These are phyloP conservation scores for Orussus abietinus DNA, from an alignment of 1,140 invertebrate genomes.

Conservation along the genomic window DNA sequence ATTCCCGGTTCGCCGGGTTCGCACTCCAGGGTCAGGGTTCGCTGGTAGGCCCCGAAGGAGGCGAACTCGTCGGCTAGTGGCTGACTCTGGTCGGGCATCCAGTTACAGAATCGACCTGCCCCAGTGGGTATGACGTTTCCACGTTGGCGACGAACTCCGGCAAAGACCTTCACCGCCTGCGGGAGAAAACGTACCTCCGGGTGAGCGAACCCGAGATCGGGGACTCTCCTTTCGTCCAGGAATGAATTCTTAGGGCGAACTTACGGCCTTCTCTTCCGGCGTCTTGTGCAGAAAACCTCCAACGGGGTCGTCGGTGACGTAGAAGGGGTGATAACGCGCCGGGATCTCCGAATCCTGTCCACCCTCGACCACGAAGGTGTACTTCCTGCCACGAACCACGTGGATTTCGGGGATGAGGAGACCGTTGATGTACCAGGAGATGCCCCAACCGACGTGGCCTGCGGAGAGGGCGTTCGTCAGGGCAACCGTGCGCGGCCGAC, in stretches of 20 bases:
- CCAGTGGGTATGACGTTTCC: constrained; percentile 69
- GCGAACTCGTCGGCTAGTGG: constrained; percentile 74
- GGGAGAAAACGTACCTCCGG: constrained; percentile 19
- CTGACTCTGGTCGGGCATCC: constrained; percentile 71
- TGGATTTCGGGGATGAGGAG: constrained; percentile 89
- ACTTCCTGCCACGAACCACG: constrained; percentile 83
- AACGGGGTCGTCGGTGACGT: constrained; percentile 89
- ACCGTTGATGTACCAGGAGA: constrained; percentile 95
- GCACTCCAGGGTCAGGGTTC: constrained; percentile 76
- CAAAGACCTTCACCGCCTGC: constrained; percentile 76
- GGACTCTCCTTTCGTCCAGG: too few species aligned
- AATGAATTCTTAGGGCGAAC: constrained; percentile 9
- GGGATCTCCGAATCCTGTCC: constrained; percentile 73
- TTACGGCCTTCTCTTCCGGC: constrained; percentile 75
- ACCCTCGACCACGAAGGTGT: constrained; percentile 88
- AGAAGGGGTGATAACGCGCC: constrained; percentile 90
- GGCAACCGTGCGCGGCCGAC: too few species aligned
- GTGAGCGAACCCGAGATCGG: too few species aligned
- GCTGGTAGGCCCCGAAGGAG: constrained; percentile 85
- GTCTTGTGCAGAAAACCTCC: constrained; percentile 86
- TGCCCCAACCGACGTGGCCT: constrained; percentile 91
- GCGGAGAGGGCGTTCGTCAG: constrained; percentile 7
- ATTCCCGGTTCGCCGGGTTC: constrained; percentile 79
- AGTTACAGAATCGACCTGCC: constrained; percentile 78
- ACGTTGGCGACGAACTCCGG: constrained; percentile 67